Evolutionary conservation across 1,140 invertebrate genomes (phyloP).

Genomic region (Ceratosolen fusciceps): DNA sequence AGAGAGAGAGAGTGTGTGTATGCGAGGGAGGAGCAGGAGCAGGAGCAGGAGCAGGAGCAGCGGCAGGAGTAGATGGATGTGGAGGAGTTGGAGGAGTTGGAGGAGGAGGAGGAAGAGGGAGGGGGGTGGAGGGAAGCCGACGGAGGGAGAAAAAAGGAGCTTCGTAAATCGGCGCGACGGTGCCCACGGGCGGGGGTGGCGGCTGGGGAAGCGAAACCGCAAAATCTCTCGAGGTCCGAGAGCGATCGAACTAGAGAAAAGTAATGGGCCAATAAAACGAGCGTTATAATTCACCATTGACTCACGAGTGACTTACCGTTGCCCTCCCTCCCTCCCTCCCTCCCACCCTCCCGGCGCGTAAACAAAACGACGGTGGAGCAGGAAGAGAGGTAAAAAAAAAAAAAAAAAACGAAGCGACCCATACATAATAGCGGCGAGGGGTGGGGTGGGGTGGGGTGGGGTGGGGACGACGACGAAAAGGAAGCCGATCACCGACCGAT

Average conservation of each 20-base stretch:
- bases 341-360: background rate
- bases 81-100: no score
- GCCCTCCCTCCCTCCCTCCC: background rate
- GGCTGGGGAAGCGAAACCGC: background rate
- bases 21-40: no score
- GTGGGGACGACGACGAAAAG: background rate
- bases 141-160: background rate
- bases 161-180: background rate
- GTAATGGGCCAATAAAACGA: constrained; percentile 41
- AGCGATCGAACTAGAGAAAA: constrained; percentile 34
- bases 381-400: no score
- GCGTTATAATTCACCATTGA: constrained; percentile 33
- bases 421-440: no score
- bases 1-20: no score
- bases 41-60: no score
- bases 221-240: background rate
- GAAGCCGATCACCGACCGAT: constrained; percentile 17
- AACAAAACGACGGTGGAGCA: constrained; percentile 34
- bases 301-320: constrained; percentile 24
- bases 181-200: no score
- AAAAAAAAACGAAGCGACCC: constrained; percentile 1
- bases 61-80: no score
- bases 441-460: background rate
- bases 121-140: no score
- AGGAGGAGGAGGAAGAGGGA: no score